Evolutionary conservation across 2,113 vertebrate genomes (phyloP).

Genomic region (Archilochus colubris): DNA sequence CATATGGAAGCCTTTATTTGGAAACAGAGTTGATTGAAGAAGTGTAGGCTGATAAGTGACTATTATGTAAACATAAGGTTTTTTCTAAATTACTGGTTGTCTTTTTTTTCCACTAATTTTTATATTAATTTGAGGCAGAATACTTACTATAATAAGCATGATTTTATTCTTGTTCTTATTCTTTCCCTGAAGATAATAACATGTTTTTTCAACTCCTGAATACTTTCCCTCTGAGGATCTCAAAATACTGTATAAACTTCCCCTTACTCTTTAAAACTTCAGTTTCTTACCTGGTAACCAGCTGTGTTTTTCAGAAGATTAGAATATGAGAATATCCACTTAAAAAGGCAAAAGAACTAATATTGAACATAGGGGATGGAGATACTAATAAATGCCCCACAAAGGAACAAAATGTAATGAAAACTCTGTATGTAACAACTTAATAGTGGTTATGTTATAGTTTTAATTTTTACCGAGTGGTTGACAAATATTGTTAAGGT

Average conservation of each 20-base stretch:
- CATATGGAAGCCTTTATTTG: background rate
- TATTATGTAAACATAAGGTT: background rate
- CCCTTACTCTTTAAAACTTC: conserved; percentile 31
- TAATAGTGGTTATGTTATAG: conserved; percentile 30
- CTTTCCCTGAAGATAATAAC: background rate
- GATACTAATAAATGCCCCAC: conserved; percentile 6
- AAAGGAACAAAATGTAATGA: background rate
- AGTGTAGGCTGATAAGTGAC: background rate
- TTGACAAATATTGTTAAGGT: conserved; percentile 32
- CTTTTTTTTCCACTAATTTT: background rate
- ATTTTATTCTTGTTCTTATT: conserved; percentile 20
- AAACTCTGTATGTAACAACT: conserved; percentile 10
- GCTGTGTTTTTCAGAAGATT: conserved; percentile 14
- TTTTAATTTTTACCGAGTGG: conserved; percentile 47
- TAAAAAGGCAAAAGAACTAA: conserved; percentile 1
- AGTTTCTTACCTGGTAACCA: background rate
- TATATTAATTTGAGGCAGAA: background rate
- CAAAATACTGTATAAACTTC: conserved; percentile 41
- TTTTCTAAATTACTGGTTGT: background rate
- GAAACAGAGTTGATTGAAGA: background rate
- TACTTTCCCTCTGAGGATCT: conserved; percentile 56
- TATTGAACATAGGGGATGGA: background rate
- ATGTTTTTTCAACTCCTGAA: background rate
- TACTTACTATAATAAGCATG: background rate
- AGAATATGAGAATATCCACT: background rate